phyloP scores from a whole-genome alignment of 2,797 vertebrate genomes.

The Perodicticus potto region DNA sequence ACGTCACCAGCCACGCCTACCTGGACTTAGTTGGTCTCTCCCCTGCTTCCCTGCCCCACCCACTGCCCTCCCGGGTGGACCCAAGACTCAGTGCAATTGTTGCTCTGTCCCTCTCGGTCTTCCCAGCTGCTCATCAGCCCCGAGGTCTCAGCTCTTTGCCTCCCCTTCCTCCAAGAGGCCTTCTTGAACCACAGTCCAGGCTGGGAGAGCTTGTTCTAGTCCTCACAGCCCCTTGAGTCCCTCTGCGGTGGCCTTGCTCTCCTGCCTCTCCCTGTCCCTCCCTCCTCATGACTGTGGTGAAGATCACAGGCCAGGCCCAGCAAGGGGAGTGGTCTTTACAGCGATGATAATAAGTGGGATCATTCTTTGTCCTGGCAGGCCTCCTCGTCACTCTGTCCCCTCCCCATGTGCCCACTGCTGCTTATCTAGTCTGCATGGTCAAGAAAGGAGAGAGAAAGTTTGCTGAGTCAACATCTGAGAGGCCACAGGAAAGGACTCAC shows the following conservation, averaged over 20 bases:
- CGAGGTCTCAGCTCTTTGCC: background rate
- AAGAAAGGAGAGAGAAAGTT: background rate
- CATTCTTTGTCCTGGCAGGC: background rate
- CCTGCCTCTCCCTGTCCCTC: background rate
- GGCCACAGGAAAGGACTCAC: conserved; percentile 86
- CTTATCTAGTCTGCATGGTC: accelerated
- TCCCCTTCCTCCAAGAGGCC: accelerated
- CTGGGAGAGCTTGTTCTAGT: background rate
- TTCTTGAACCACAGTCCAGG: background rate
- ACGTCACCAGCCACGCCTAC: background rate
- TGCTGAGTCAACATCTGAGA: background rate
- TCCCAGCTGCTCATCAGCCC: background rate
- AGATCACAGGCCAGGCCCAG: accelerated
- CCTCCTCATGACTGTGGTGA: background rate
- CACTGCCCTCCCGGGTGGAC: accelerated
- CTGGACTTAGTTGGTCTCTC: background rate
- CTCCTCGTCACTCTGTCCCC: accelerated
- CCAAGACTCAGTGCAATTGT: accelerated
- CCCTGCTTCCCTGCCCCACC: background rate
- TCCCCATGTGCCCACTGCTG: accelerated
- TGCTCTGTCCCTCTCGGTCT: background rate
- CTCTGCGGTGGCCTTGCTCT: background rate
- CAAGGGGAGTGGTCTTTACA: background rate
- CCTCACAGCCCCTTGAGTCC: accelerated
- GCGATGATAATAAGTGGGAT: accelerated